Base-by-base conservation (phyloP, 2,888 invertebrate species). In the Mythimna albipuncta region DNA sequence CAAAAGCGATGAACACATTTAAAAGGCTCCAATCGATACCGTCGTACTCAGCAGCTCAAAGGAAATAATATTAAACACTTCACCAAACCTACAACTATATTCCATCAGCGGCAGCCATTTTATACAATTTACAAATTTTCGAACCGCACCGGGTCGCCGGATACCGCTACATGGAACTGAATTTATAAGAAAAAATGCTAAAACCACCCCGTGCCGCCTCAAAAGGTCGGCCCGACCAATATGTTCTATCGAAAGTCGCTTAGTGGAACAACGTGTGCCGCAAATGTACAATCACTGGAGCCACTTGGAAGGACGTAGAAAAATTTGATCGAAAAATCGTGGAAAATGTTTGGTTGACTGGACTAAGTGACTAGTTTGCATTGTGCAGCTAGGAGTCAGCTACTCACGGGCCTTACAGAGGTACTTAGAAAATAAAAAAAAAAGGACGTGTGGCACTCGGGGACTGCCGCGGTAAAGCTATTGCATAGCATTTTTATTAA, bases 231-330 rank as follows among this genome's bases (percentile, higher is more conserved):
- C 79, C 74, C 86, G 9, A 85, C 89, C 93, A 94, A 94, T 94
- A 93, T 94, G 94, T 93, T 93, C 92, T 85, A 94, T 94, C 89
- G 91, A 93, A 95, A 94, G 91, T 94, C 95, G 93, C 94, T 95
- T 95, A 95, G 92, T 88, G 88, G 83, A 85, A 87, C 82, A 85
- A 90, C 88, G 89, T 84, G 83, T 88, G 83, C 84, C 75, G 64
- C 69, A 79, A 88, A 84, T 86, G 87, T 87, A 85, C 87, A 87
- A 85, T 87, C 87, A 83, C 87, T 88, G 84, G 85, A 81, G 85
- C 82, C 84, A 86, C 87, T 87, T 85, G 79, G 71, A 86, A 74
- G 72, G 75, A 84, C 85, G 87, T 85, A 84, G 84, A 85, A 73
- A 81, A 77, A 71, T 64, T 59, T 44, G 16, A 64, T 54, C 55